A percentile compares a stretch with the other conserved stretches of the same genome.
These are phyloP conservation scores for Cepaea hortensis DNA, from an alignment of 2,888 invertebrate genomes.

Conservation along the genomic window DNA sequence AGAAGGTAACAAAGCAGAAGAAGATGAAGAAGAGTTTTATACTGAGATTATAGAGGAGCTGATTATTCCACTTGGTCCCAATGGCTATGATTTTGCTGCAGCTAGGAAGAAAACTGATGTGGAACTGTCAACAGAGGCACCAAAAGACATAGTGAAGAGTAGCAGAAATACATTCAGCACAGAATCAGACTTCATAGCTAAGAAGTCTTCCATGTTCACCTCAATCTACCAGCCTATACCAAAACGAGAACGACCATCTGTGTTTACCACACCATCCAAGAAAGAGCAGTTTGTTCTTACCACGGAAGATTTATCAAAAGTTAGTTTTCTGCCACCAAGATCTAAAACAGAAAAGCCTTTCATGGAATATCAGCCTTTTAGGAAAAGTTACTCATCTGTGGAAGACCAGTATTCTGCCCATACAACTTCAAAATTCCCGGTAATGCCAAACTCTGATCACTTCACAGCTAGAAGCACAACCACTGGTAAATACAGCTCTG, in stretches of 20 bases:
- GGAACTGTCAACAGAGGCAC: slow-evolving; percentile 32
- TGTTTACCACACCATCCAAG: too few species aligned
- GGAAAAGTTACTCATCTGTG: not conserved
- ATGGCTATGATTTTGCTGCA: slow-evolving; percentile 50
- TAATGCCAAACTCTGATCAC: slow-evolving; percentile 15
- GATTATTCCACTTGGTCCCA: slow-evolving; percentile 52
- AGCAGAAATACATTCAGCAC: not conserved
- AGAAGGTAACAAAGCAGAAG: not conserved
- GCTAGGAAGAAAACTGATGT: slow-evolving; percentile 9
- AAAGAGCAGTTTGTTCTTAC: slow-evolving; percentile 69
- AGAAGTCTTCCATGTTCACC: not conserved
- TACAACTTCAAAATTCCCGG: not conserved
- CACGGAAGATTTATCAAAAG: slow-evolving; percentile 60
- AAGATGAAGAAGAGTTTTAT: slow-evolving; percentile 8
- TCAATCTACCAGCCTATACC: not conserved
- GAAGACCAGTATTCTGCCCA: not conserved
- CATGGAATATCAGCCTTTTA: not conserved
- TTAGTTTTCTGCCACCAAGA: slow-evolving; percentile 47
- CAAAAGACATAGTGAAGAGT: not conserved
- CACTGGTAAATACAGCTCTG: slow-evolving; percentile 12
- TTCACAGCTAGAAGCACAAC: not conserved
- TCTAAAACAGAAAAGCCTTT: slow-evolving; percentile 17
- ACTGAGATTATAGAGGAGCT: slow-evolving; percentile 53
- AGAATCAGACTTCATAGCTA: not conserved
- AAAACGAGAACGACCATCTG: not conserved